Evolutionary conservation across 2,888 invertebrate species (phyloP).

Genomic region (Bugula neritina): DNA sequence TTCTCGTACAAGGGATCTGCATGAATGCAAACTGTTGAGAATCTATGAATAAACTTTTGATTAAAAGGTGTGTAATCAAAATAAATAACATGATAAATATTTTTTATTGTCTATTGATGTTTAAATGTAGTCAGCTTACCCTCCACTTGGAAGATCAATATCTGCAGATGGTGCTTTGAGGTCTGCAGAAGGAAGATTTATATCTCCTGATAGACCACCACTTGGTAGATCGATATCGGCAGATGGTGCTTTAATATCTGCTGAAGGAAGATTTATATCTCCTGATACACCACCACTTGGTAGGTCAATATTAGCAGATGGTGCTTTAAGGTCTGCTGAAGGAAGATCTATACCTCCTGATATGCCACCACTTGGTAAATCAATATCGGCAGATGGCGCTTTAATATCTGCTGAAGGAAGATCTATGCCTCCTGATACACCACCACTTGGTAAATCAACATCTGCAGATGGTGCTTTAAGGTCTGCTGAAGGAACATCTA

Average conservation of each 20-base stretch:
- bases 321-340: neutral
- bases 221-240: too few species aligned
- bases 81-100: neutral
- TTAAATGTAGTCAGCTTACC: neutral
- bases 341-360: neutral
- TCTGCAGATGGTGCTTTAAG: constrained; percentile 1
- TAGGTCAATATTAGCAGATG: neutral
- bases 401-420: neutral
- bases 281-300: neutral
- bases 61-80: too few species aligned
- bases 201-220: too few species aligned
- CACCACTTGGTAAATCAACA: constrained; percentile 7
- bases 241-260: too few species aligned
- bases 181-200: neutral
- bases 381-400: neutral
- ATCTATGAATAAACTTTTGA: too few species aligned
- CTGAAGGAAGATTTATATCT: too few species aligned
- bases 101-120: neutral
- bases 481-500: neutral
- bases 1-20: too few species aligned
- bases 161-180: neutral
- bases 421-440: neutral
- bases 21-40: too few species aligned
- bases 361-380: neutral
- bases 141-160: neutral